Evolutionary conservation across 2,113 vertebrate species (phyloP).

Genomic region (Periophthalmodon schlosseri): DNA sequence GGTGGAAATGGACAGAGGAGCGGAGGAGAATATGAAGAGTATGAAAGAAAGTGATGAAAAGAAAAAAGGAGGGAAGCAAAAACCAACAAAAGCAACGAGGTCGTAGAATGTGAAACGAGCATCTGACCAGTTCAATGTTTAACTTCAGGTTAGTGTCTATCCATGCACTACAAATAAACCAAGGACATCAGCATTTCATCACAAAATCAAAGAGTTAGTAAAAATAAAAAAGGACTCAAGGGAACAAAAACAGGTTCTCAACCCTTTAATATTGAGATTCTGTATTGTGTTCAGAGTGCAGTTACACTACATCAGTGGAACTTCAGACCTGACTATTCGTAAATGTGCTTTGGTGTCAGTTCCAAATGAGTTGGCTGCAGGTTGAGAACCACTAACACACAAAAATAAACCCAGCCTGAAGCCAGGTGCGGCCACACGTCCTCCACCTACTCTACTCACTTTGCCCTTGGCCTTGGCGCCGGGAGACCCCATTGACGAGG

Average conservation of each 20-base stretch:
- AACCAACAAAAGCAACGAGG: not conserved
- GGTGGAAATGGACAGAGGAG: not conserved
- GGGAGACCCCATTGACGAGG: slow-evolving; percentile 77
- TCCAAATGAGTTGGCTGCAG: not conserved
- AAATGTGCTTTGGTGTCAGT: not conserved
- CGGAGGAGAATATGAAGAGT: not conserved
- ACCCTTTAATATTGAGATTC: not conserved
- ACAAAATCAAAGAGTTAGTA: slow-evolving; percentile 13
- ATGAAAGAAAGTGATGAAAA: not conserved
- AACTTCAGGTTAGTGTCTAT: slow-evolving; percentile 13
- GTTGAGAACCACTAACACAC: slow-evolving; percentile 49
- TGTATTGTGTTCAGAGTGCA: not conserved
- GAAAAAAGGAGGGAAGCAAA: not conserved
- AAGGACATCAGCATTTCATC: slow-evolving; percentile 18
- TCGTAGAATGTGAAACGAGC: too few species aligned
- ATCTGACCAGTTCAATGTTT: not conserved
- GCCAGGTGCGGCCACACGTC: slow-evolving; percentile 32
- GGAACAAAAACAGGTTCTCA: slow-evolving; percentile 38
- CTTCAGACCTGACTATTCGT: not conserved
- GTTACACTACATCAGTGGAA: not conserved
- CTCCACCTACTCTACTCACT: slow-evolving; percentile 88
- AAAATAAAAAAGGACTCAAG: not conserved
- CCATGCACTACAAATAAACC: slow-evolving; percentile 36
- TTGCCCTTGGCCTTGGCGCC: slow-evolving; percentile 88
- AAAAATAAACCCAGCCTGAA: slow-evolving; percentile 12